Conservation (phyloP, 2,888 invertebrate genomes). For the Pammene fasciana region DNA sequence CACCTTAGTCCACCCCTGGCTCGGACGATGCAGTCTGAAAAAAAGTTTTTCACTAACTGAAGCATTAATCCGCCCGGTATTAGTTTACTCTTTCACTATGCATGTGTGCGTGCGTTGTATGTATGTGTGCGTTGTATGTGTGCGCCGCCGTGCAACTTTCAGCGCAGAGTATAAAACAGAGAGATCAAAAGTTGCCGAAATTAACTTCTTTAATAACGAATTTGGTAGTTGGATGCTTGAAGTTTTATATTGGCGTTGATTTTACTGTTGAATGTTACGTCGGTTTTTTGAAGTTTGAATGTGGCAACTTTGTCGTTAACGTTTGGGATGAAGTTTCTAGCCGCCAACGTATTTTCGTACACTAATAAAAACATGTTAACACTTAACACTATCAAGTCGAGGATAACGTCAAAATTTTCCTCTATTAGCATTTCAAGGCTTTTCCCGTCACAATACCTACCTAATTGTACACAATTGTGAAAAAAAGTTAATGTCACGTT, state of each 20-base stretch:
- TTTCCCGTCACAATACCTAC: no score
- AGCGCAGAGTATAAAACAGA: slow-evolving; percentile 71
- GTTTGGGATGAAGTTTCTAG: slow-evolving; percentile 1
- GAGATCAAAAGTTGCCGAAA: slow-evolving; percentile 49
- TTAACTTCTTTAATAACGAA: slow-evolving; percentile 51
- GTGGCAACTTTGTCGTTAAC: slow-evolving; percentile 6
- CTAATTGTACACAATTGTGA: no score
- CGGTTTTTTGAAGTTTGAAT: slow-evolving; percentile 23
- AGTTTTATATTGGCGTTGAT: slow-evolving; percentile 41
- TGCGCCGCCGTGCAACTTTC: slow-evolving; percentile 75
- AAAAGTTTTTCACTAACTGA: slow-evolving; percentile 84
- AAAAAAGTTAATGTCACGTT: no score
- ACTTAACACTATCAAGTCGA: not conserved
- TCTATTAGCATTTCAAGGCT: not conserved
- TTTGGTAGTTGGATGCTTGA: slow-evolving; percentile 35
- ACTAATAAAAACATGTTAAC: not conserved
- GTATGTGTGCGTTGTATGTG: slow-evolving; percentile 71
- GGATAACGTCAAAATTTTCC: slow-evolving; percentile 11
- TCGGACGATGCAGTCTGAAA: slow-evolving; percentile 82
- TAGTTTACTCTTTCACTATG: slow-evolving; percentile 80
- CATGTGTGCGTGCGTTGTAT: slow-evolving; percentile 68
- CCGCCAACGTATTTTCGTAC: not conserved
- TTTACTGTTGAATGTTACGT: slow-evolving; percentile 26
- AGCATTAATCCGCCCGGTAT: slow-evolving; percentile 84
- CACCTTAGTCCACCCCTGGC: slow-evolving; percentile 68